These are phyloP conservation scores for Aphelenchoides besseyi DNA, from an alignment of 1,140 invertebrate genomes.

Conservation along the genomic window DNA sequence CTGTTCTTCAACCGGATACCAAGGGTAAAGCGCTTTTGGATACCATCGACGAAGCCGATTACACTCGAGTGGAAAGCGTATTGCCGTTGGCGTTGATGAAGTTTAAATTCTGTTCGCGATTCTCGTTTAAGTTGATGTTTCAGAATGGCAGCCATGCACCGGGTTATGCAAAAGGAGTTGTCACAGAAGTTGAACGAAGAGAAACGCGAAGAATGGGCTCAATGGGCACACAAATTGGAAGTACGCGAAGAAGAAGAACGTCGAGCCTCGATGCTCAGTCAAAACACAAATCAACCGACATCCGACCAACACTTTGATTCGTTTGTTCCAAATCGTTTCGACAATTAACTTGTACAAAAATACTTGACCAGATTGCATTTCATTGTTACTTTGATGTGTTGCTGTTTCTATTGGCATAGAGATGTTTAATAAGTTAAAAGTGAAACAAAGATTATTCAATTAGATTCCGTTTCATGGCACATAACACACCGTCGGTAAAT, in stretches of 20 bases:
- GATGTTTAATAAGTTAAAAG: not conserved
- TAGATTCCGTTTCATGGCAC: not conserved
- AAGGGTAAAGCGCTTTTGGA: constrained; percentile 60
- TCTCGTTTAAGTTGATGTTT: constrained; percentile 7
- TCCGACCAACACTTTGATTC: not conserved
- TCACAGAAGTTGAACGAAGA: constrained; percentile 26
- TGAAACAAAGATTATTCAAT: not conserved
- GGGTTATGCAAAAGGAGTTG: constrained; percentile 35
- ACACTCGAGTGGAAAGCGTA: constrained; percentile 49
- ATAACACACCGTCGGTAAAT: not conserved
- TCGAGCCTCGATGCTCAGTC: constrained; percentile 9
- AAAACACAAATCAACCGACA: not conserved
- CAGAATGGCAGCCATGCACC: constrained; percentile 35
- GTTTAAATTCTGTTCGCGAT: too few relatives aligned
- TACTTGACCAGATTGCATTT: not conserved
- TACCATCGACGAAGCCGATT: constrained; percentile 55
- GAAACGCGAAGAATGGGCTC: constrained; percentile 26
- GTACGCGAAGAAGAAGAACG: constrained; percentile 4
- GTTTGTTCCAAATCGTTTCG: not conserved
- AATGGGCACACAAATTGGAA: constrained; percentile 26
- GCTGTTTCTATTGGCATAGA: too few relatives aligned
- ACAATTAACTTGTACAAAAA: not conserved
- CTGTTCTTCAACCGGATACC: constrained; percentile 58
- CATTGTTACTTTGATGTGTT: not conserved
- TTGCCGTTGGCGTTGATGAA: constrained; percentile 50